These are phyloP conservation scores for Ornithorhynchus anatinus DNA, from an alignment of 2,113 vertebrate species.

Conservation along the genomic window DNA sequence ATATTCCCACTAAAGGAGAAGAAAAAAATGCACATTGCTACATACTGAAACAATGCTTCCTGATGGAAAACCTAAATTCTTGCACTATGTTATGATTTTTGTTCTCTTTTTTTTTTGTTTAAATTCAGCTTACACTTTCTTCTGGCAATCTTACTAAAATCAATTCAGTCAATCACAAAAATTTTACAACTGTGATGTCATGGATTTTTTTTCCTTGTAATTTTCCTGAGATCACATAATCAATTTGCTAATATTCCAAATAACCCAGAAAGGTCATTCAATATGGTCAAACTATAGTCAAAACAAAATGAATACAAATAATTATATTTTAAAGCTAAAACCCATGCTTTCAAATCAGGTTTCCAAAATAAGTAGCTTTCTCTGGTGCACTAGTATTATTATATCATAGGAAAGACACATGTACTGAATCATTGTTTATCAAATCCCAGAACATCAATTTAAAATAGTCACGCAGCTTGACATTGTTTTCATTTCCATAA, in stretches of 20 bases:
- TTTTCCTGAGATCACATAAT: constrained; percentile 11
- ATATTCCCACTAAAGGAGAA: not conserved
- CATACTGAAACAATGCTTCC: not conserved
- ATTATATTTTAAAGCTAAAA: too few species aligned
- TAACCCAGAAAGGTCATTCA: not conserved
- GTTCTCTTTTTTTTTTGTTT: not conserved
- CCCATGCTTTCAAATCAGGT: too few species aligned
- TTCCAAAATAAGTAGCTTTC: too few species aligned
- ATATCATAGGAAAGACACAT: not conserved
- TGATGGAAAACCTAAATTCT: not conserved
- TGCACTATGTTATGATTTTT: too few species aligned
- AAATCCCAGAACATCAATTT: too few species aligned
- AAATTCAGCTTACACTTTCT: constrained; percentile 14
- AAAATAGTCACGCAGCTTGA: not conserved
- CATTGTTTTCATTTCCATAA: too few species aligned
- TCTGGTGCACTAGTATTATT: not conserved
- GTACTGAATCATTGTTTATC: not conserved
- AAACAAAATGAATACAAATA: constrained; percentile 26
- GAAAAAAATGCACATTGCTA: not conserved
- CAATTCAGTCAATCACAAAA: constrained; percentile 47
- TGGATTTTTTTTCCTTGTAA: constrained; percentile 10
- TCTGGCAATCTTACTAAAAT: constrained; percentile 6
- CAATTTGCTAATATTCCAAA: constrained; percentile 13
- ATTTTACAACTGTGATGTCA: constrained; percentile 26
- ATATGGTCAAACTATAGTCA: not conserved